Evolutionary conservation across 2,888 invertebrate genomes (phyloP).

Genomic region (Melanargia galathea): DNA sequence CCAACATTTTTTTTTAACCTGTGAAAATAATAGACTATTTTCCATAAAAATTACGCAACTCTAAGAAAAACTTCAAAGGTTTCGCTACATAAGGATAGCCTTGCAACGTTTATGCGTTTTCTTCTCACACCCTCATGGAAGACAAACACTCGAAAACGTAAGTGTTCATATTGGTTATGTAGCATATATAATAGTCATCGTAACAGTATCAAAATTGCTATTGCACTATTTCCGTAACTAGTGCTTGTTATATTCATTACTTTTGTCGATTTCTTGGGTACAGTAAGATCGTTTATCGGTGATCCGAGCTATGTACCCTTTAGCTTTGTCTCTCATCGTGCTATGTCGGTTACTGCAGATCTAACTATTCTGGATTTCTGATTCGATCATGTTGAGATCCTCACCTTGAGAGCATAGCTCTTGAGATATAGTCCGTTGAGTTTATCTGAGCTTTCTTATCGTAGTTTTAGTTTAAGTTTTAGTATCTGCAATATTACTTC

Average conservation of each 20-base stretch:
- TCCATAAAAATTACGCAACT: conserved; percentile 16
- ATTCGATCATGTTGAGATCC: no score
- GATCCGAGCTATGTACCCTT: no score
- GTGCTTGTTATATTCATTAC: conserved; percentile 7
- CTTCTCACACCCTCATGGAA: conserved; percentile 20
- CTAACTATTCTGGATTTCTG: no score
- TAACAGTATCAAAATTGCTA: conserved; percentile 5
- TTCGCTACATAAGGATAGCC: conserved; percentile 32
- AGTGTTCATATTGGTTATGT: background rate
- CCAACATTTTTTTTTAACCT: background rate
- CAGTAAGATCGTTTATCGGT: no score
- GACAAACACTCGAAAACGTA: background rate
- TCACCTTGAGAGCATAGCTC: no score
- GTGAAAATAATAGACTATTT: background rate
- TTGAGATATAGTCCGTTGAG: no score
- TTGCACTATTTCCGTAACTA: conserved; percentile 18
- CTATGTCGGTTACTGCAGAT: no score
- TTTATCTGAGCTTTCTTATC: no score
- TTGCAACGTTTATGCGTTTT: conserved; percentile 29
- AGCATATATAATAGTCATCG: background rate
- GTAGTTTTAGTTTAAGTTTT: no score
- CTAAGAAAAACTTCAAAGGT: conserved; percentile 30
- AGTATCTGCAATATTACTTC: no score
- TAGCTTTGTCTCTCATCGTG: no score
- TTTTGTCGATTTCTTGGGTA: background rate